Conservation (phyloP, 2,113 vertebrate species). For the Varanus komodoensis region DNA sequence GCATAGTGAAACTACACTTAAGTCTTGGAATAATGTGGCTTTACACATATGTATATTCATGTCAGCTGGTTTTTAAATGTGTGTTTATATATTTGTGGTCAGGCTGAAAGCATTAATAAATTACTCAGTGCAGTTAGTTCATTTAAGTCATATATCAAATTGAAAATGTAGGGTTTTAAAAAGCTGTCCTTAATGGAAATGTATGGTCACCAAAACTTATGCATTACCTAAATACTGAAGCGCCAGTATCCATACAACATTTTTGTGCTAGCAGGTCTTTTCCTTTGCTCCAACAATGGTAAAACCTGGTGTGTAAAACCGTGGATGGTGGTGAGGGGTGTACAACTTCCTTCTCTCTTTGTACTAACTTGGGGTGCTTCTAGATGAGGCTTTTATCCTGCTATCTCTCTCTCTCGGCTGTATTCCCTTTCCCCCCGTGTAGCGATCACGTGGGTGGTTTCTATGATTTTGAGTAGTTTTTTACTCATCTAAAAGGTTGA, state of each 20-base stretch:
- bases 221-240: background rate
- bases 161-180: background rate
- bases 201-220: background rate
- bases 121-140: conserved; percentile 14
- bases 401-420: too few relatives aligned
- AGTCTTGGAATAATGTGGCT: background rate
- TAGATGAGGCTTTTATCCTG: too few relatives aligned
- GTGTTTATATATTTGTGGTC: conserved; percentile 7
- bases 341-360: background rate
- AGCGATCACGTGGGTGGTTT: too few relatives aligned
- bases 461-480: too few relatives aligned
- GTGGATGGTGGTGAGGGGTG: too few relatives aligned
- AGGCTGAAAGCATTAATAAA: conserved; percentile 21
- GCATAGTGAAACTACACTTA: background rate
- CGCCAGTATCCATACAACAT: background rate
- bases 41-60: conserved; percentile 10
- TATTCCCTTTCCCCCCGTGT: too few relatives aligned
- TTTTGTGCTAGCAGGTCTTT: background rate
- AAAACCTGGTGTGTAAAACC: background rate
- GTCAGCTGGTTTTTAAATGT: conserved; percentile 1
- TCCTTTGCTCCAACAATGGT: background rate
- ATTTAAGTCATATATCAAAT: conserved; percentile 15
- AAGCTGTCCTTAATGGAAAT: background rate
- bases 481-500: too few relatives aligned
- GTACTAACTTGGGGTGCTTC: background rate